Conservation (phyloP, 2,797 vertebrate genomes). For the Thalassophryne amazonica region DNA sequence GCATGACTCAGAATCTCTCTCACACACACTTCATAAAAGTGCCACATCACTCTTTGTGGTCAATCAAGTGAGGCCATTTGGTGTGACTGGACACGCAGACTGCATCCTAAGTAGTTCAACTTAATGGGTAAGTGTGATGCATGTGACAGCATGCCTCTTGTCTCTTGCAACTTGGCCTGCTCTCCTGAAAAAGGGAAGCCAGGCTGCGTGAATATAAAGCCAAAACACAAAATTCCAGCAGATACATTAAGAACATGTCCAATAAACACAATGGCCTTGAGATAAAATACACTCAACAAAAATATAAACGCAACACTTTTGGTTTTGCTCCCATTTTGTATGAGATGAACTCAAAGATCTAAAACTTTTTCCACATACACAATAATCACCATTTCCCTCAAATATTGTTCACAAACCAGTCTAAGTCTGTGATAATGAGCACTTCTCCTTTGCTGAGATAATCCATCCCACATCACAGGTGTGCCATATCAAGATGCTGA, state of each 20-base stretch:
- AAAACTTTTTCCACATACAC: too few species aligned
- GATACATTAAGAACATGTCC: not conserved
- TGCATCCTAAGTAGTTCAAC: conserved; percentile 63
- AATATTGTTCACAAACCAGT: too few species aligned
- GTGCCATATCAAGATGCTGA: too few species aligned
- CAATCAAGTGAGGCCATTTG: conserved; percentile 6
- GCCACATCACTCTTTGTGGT: conserved; percentile 9
- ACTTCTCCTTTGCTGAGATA: too few species aligned
- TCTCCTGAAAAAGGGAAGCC: conserved; percentile 34
- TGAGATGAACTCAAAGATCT: too few species aligned
- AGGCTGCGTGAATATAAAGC: conserved; percentile 39
- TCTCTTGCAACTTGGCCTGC: conserved; percentile 58
- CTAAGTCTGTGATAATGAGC: too few species aligned
- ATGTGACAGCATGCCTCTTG: conserved; percentile 61
- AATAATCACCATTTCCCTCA: too few species aligned
- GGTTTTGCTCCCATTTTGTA: too few species aligned
- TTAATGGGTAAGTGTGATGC: conserved; percentile 56
- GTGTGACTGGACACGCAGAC: conserved; percentile 42
- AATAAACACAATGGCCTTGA: too few species aligned
- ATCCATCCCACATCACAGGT: too few species aligned
- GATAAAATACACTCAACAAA: too few species aligned
- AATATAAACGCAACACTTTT: too few species aligned
- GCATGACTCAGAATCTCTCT: not conserved
- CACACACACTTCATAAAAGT: conserved; percentile 7
- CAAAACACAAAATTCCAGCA: conserved; percentile 17